phyloP scores from a whole-genome alignment of 1,140 invertebrate species.

The Solen grandis region DNA sequence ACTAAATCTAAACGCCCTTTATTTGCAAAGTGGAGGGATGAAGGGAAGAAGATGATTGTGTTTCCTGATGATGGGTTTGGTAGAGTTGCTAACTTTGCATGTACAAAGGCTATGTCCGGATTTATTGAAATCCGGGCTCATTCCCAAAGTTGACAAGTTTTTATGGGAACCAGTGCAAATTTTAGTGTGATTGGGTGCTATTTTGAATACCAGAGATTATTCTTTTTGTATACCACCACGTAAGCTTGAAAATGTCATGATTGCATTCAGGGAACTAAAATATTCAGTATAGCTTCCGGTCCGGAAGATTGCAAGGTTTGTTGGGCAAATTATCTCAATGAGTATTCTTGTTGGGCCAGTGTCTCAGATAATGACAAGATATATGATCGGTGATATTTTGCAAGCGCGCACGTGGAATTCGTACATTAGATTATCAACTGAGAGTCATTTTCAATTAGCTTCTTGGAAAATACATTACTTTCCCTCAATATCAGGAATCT shows the following conservation, averaged over 20 bases:
- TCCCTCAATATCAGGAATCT: slow-evolving; percentile 2
- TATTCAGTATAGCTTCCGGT: not conserved
- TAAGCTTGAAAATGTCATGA: slow-evolving; percentile 2
- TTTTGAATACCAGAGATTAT: not conserved
- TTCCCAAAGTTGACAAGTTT: slow-evolving; percentile 25
- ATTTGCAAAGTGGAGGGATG: slow-evolving; percentile 25
- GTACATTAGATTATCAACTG: slow-evolving; percentile 18
- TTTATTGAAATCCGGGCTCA: slow-evolving; percentile 5
- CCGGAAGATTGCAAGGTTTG: slow-evolving; percentile 3
- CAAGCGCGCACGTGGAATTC: slow-evolving; percentile 13
- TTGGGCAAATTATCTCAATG: slow-evolving; percentile 20
- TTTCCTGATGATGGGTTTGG: slow-evolving; percentile 40
- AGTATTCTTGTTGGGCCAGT: slow-evolving; percentile 23
- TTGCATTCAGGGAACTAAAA: not conserved
- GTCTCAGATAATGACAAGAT: slow-evolving; percentile 10
- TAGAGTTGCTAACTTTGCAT: not conserved
- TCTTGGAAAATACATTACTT: slow-evolving; percentile 7
- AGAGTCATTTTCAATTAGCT: not conserved
- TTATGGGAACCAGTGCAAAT: slow-evolving; percentile 7
- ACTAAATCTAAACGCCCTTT: slow-evolving; percentile 35
- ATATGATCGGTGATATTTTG: slow-evolving; percentile 23
- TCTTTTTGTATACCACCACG: slow-evolving; percentile 3
- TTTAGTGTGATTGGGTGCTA: not conserved
- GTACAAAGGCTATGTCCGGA: not conserved
- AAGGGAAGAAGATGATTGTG: slow-evolving; percentile 33